Conservation (phyloP, 2,888 invertebrate genomes). For the Parascotia fuliginaria region DNA sequence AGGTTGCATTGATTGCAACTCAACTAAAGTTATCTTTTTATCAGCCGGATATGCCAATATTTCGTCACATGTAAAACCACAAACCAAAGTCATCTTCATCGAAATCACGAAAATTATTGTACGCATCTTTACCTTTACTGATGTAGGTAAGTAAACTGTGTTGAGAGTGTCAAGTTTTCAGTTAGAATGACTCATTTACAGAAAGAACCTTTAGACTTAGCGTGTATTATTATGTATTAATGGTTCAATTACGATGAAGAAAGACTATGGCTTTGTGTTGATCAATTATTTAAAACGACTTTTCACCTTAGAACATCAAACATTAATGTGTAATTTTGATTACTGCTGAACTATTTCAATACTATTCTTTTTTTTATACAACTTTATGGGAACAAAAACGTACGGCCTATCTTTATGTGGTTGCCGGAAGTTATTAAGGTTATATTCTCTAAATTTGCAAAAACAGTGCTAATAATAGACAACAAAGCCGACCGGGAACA, state of each 20-base stretch:
- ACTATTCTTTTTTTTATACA: too few relatives aligned
- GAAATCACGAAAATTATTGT: conserved; percentile 1
- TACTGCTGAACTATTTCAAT: too few relatives aligned
- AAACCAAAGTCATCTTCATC: conserved; percentile 9
- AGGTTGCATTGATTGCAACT: conserved; percentile 56
- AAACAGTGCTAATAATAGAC: too few relatives aligned
- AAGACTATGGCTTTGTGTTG: neutral
- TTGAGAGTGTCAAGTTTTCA: neutral
- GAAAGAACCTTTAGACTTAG: neutral
- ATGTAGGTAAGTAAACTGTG: conserved; percentile 10
- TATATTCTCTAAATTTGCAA: too few relatives aligned
- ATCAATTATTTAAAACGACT: conserved; percentile 5
- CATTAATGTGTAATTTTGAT: too few relatives aligned
- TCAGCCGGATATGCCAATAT: conserved; percentile 54
- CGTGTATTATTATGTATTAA: conserved; percentile 30
- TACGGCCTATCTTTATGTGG: too few relatives aligned
- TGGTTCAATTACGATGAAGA: conserved; percentile 24
- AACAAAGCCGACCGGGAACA: too few relatives aligned
- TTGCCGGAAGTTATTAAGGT: too few relatives aligned
- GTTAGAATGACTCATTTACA: conserved; percentile 12
- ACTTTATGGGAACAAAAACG: too few relatives aligned
- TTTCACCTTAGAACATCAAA: neutral
- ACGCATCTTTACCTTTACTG: neutral
- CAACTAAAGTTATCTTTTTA: conserved; percentile 44
- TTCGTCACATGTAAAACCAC: conserved; percentile 58